Conservation (phyloP, 2,888 invertebrate genomes). For the Drosophila monieri region DNA sequence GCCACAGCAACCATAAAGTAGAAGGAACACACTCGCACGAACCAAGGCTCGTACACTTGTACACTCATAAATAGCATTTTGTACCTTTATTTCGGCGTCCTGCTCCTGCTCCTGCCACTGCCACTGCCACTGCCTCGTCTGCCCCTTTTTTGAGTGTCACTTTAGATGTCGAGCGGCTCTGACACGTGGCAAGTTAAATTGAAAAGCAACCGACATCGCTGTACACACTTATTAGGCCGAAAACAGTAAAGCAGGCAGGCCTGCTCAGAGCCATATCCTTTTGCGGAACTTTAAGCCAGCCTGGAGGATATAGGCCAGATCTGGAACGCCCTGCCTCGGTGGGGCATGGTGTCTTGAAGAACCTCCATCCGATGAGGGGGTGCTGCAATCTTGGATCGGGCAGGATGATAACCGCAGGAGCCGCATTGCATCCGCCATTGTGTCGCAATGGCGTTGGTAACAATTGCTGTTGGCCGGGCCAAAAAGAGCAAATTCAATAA, state of each 20-base stretch:
- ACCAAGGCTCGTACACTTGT: not conserved
- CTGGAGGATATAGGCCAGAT: too few relatives aligned
- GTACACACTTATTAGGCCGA: conserved; percentile 70
- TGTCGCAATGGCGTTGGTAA: conserved; percentile 25
- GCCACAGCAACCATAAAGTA: conserved; percentile 76
- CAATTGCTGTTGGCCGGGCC: conserved; percentile 28
- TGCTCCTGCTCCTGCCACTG: not conserved
- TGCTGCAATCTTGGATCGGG: conserved; percentile 30
- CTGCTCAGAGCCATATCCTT: not conserved
- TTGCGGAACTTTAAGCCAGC: not conserved
- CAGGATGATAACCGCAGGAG: conserved; percentile 42
- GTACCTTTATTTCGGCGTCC: conserved; percentile 9
- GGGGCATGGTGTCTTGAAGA: too few relatives aligned
- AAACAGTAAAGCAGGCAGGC: not conserved
- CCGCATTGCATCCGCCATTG: conserved; percentile 35
- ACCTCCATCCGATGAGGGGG: not conserved
- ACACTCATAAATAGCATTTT: conserved; percentile 10
- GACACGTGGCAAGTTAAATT: conserved; percentile 80
- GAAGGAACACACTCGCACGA: conserved; percentile 41
- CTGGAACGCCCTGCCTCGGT: too few relatives aligned
- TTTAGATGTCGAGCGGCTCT: conserved; percentile 68
- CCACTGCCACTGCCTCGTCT: not conserved
- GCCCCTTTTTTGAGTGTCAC: conserved; percentile 62
- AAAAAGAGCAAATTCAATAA: conserved; percentile 49
- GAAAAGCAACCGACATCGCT: conserved; percentile 73